phyloP scores from a whole-genome alignment of 64 coral and sea anemone species.

The Montipora efflorescens region DNA sequence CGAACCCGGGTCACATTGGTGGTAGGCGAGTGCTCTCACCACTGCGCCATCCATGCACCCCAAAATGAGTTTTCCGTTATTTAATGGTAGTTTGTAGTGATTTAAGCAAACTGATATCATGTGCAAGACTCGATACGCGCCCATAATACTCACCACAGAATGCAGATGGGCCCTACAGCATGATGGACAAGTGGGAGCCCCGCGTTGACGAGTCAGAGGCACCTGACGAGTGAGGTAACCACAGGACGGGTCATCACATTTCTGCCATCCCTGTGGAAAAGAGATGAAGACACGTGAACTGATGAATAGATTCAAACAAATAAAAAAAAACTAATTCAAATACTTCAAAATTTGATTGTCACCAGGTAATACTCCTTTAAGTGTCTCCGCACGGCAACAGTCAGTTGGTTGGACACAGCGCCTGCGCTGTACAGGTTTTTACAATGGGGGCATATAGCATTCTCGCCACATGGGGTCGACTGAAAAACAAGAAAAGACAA shows the following conservation, averaged over 20 bases:
- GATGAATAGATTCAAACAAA: background rate
- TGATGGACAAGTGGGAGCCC: constrained; percentile 74
- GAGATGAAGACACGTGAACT: background rate
- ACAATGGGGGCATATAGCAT: constrained; percentile 70
- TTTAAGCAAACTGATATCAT: too few relatives aligned
- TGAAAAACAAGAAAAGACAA: constrained; percentile 23
- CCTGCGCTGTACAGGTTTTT: constrained; percentile 56
- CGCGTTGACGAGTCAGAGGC: constrained; percentile 71
- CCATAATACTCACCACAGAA: constrained; percentile 61
- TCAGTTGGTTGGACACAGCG: constrained; percentile 87
- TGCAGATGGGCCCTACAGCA: constrained; percentile 84
- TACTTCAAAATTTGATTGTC: background rate
- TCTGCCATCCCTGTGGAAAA: constrained; percentile 85
- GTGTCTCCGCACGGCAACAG: constrained; percentile 76
- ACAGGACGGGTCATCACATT: constrained; percentile 95
- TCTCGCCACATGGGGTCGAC: background rate
- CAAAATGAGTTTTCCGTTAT: too few relatives aligned
- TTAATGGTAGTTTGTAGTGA: too few relatives aligned
- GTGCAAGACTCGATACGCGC: too few relatives aligned
- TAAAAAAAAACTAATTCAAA: background rate
- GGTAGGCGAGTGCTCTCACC: too few relatives aligned
- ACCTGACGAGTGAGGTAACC: constrained; percentile 88
- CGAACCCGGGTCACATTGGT: too few relatives aligned
- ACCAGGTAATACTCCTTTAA: constrained; percentile 93
- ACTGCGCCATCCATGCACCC: too few relatives aligned